Conservation (phyloP, 1,140 invertebrate genomes). For the Onthophagus taurus region DNA sequence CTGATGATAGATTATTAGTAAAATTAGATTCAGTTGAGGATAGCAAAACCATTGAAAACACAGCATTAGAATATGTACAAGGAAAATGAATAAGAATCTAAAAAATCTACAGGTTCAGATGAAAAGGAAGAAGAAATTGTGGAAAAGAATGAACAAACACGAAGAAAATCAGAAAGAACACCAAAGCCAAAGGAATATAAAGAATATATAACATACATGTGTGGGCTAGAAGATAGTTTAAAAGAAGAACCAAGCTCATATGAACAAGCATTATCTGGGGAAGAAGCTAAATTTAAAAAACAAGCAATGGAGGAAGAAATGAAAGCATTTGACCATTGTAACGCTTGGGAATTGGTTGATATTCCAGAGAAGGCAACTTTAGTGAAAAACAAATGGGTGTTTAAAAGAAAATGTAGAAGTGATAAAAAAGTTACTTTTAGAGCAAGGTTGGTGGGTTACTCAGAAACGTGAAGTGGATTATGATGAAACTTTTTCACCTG, state of each 20-base stretch:
- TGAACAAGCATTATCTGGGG: background rate
- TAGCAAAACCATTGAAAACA: no score
- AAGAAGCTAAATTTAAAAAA: background rate
- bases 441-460: constrained; percentile 36
- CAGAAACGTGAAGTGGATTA: constrained; percentile 23
- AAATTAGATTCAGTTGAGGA: no score
- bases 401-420: constrained; percentile 30
- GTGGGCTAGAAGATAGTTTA: background rate
- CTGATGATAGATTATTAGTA: no score
- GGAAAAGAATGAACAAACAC: background rate
- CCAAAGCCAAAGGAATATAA: background rate
- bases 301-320: constrained; percentile 21
- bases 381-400: constrained; percentile 40
- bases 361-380: constrained; percentile 21
- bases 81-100: no score
- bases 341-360: constrained; percentile 33
- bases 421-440: constrained; percentile 26
- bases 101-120: no score
- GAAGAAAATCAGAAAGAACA: constrained; percentile 1
- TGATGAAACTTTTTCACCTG: no score
- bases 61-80: no score
- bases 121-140: background rate
- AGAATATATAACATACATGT: background rate
- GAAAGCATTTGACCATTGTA: constrained; percentile 28
- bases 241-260: background rate